Evolutionary conservation across 2,797 vertebrate species (phyloP), one percentile per base, ranked within the genome.

Genomic region (Acanthopagrus latus): DNA sequence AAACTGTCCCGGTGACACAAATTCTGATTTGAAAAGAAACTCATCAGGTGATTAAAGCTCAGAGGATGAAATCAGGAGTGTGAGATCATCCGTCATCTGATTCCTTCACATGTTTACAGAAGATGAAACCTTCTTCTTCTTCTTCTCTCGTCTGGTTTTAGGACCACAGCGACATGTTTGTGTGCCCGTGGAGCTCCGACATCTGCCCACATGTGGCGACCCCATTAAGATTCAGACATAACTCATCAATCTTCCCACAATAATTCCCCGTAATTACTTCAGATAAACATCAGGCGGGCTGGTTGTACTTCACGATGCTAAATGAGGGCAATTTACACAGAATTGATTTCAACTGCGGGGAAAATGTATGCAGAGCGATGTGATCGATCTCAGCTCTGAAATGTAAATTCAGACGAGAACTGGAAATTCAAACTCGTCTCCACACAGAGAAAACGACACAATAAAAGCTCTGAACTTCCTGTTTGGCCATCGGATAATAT

Each of bases 321-420:
- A 94, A 95, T 94, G 91, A 92, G 89, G 89, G 74, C 88, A 92
- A 94, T 95, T 95, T 93, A 81, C 80, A 47, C 57, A 41, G 80
- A 78, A 93, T 93, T 91, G 89, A 94, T 93, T 88, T 82, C 52
- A 69, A 80, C 76, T 67, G 78, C 21, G 56, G 76, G 82, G 62
- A 25, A 85, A 88, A 89, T 59, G 83, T 84, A 90, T 87, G 84
- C 88, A 85, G 68, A 86, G 81, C 62, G 52, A 47, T 55, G 25
- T 7, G 67, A 87, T 90, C 80, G 81, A 87, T 86, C 63, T 57
- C 41, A 9, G 55, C 66, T 67, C 64, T 20, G 33, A 62, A 38
- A 81, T 79, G 74, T 52, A 69, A 82, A 84, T 70, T 48, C 65
- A 59, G 65, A 74, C 46, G 16, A 44, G 38, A 38, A 55, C 18